Evolutionary conservation across 2,797 vertebrate genomes (phyloP).

Genomic region (Pampus argenteus): DNA sequence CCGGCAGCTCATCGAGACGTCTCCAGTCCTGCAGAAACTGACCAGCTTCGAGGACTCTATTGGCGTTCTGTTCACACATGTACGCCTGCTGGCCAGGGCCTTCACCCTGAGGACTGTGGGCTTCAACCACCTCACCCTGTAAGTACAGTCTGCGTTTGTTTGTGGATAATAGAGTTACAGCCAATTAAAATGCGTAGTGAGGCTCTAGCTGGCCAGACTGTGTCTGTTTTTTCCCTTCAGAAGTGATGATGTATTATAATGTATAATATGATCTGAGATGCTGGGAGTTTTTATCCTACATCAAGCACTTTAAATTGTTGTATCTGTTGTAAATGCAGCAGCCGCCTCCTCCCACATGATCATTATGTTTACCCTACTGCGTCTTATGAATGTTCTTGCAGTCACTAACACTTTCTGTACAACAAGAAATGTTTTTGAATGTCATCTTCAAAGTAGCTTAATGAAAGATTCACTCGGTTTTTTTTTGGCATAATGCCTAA

Average conservation of each 20-base stretch:
- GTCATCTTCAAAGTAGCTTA: slow-evolving; percentile 42
- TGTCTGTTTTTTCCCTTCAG: slow-evolving; percentile 46
- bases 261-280: slow-evolving; percentile 56
- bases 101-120: slow-evolving; percentile 98
- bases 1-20: slow-evolving; percentile 96
- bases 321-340: slow-evolving; percentile 23
- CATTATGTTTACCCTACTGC: slow-evolving; percentile 48
- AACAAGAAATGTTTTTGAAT: slow-evolving; percentile 39
- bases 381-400: slow-evolving; percentile 16
- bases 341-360: slow-evolving; percentile 52
- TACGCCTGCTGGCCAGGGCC: slow-evolving; percentile 94
- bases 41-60: slow-evolving; percentile 95
- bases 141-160: slow-evolving; percentile 74
- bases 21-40: slow-evolving; percentile 96
- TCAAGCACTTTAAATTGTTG: slow-evolving; percentile 48
- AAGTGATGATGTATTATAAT: slow-evolving; percentile 59
- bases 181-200: slow-evolving; percentile 69
- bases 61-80: slow-evolving; percentile 95
- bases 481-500: slow-evolving; percentile 21
- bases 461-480: slow-evolving; percentile 41
- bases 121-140: slow-evolving; percentile 99
- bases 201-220: slow-evolving; percentile 26
- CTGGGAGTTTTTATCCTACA: slow-evolving; percentile 44
- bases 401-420: slow-evolving; percentile 12
- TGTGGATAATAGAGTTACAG: slow-evolving; percentile 34